Base-by-base conservation (phyloP, 2,888 invertebrate genomes). In the Leptura quadrifasciata region DNA sequence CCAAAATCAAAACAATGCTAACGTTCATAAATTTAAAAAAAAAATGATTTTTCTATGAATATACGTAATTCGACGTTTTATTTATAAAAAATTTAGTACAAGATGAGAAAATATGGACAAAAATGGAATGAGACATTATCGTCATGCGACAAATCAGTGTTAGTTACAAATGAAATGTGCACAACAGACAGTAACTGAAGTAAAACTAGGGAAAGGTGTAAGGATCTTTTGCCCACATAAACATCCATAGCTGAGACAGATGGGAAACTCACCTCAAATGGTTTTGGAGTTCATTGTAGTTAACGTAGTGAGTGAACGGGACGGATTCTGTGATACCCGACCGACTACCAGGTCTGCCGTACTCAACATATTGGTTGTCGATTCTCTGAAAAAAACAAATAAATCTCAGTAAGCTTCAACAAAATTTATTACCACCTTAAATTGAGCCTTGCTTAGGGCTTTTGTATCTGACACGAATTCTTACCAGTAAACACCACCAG, bases 271-370 rank as follows among this genome's bases (percentile, higher is more conserved):
- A 95, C 95, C 95, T 95, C 84, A 95, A 91, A 88, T 95, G 95
- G 85, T 94, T 94, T 89, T 95, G 95, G 84, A 96, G 93, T 89
- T 96, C 96, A 87, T 95, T 95, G 85, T 95, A 95, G 89, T 96
- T 96, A 80, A 95, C 95, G 88, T 96, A 96, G 87, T 96, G 95
- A 58, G 91, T 91, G 84, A 91, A 92, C 47, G 91, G 90, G 74
- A 90, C 90, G 1, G 91, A 89, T 75, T 92, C 92, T 2, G 90
- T 89, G 74, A 91, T 91, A 3, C 91, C 91, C 54, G 90, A 90
- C 76, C 91, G 87, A 83, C 91, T 91, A n/a, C 91, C 92, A 10
- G 91, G 91, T 76, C 91, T 85, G 72, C 90, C 90, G 72, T 84
- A 85, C 83, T 90, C 90, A 60, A 89, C 89, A 78, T 89, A 91